Conservation (phyloP, 2,113 vertebrate genomes). For the Aramus guarauna region DNA sequence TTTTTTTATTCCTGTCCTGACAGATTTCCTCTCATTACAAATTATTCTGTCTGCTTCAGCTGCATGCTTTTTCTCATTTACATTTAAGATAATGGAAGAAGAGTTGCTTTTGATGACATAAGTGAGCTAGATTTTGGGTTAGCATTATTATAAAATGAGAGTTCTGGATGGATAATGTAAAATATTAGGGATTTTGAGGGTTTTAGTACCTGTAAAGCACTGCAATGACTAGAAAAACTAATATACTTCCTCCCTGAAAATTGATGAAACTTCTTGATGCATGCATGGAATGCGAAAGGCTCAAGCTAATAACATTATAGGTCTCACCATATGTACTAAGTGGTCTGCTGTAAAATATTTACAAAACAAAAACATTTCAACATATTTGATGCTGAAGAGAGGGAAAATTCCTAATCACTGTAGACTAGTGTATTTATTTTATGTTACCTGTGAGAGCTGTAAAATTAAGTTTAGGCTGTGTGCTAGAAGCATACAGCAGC, state of each 20-base stretch:
- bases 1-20: neutral
- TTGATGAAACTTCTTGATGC: neutral
- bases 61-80: conserved; percentile 55
- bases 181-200: neutral
- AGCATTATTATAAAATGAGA: conserved; percentile 2
- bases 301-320: neutral
- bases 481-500: neutral
- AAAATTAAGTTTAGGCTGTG: neutral
- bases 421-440: conserved; percentile 5
- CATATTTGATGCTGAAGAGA: neutral
- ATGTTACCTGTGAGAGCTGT: conserved; percentile 6
- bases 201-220: neutral
- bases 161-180: neutral
- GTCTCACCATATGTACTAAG: neutral
- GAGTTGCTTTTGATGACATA: conserved; percentile 40
- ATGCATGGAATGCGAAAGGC: neutral
- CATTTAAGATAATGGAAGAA: conserved; percentile 49
- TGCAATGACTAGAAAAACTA: neutral
- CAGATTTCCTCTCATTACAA: conserved; percentile 35
- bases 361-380: neutral
- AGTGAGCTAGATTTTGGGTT: conserved; percentile 8
- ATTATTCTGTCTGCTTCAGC: conserved; percentile 46
- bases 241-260: neutral
- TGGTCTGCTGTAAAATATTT: neutral
- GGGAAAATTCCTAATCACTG: neutral